These are phyloP conservation scores for Cyclophora albipunctata DNA, from an alignment of 2,888 invertebrate species.

Conservation along the genomic window DNA sequence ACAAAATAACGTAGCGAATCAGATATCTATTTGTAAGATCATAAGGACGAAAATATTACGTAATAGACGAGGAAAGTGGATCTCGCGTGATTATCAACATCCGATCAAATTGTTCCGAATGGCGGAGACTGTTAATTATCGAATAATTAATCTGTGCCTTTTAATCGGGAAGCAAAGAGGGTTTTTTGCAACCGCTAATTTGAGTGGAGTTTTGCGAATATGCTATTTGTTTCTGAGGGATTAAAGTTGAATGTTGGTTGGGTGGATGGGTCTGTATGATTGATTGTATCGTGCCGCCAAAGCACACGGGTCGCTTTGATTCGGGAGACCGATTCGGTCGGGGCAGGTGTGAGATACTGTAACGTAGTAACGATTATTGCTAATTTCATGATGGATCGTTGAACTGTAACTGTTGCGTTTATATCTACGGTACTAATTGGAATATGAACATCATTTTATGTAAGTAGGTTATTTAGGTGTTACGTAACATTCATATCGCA, in stretches of 20 bases:
- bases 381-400: conserved; percentile 20
- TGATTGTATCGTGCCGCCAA: conserved; percentile 21
- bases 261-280: conserved; percentile 7
- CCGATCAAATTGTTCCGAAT: conserved; percentile 23
- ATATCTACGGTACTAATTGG: too few species aligned
- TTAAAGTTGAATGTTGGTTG: conserved; percentile 7
- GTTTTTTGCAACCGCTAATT: conserved; percentile 13
- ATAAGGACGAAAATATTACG: conserved; percentile 12
- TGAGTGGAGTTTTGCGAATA: neutral
- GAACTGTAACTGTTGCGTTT: conserved; percentile 5
- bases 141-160: conserved; percentile 27
- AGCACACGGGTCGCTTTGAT: conserved; percentile 18
- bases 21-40: conserved; percentile 15
- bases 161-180: conserved; percentile 11
- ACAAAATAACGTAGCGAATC: conserved; percentile 13
- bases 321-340: conserved; percentile 15
- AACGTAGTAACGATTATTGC: conserved; percentile 19
- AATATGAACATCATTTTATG: too few species aligned
- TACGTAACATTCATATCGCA: too few species aligned
- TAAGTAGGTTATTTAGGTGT: too few species aligned
- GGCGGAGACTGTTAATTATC: conserved; percentile 27
- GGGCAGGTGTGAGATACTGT: conserved; percentile 27
- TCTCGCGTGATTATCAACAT: conserved; percentile 26
- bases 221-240: neutral
- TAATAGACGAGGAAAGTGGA: conserved; percentile 23